phyloP scores from a whole-genome alignment of 2,888 invertebrate genomes.

The Molanna angustata region DNA sequence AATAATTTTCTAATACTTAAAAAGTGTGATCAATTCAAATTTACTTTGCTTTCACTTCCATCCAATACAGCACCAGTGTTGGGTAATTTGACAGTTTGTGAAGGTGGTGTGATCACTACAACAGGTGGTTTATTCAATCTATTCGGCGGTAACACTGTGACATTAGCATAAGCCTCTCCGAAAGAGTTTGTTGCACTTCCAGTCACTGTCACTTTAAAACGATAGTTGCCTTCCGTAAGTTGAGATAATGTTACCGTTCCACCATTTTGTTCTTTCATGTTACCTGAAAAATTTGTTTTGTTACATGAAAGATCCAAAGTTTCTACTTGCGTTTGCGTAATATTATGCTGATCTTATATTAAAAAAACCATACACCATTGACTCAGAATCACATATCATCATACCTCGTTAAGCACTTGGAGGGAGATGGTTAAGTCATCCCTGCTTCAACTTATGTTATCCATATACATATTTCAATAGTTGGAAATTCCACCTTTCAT shows the following conservation, averaged over 20 bases:
- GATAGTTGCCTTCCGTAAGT: conserved; percentile 82
- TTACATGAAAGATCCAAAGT: no score
- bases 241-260: conserved; percentile 79
- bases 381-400: no score
- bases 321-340: no score
- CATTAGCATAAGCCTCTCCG: conserved; percentile 83
- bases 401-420: no score
- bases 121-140: conserved; percentile 80
- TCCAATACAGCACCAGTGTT: conserved; percentile 89
- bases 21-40: not conserved
- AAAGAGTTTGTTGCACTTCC: conserved; percentile 77
- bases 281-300: conserved; percentile 47
- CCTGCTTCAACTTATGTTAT: no score
- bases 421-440: no score
- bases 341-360: not conserved
- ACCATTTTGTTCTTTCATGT: conserved; percentile 80
- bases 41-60: conserved; percentile 68
- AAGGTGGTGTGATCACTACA: conserved; percentile 81
- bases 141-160: conserved; percentile 83
- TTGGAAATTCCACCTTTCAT: no score
- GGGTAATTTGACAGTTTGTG: conserved; percentile 84
- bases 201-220: conserved; percentile 70
- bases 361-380: not conserved
- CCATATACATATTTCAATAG: no score
- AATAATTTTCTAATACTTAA: no score